Conservation (phyloP, 2,797 vertebrate genomes). For the Semaprochilodus insignis region DNA sequence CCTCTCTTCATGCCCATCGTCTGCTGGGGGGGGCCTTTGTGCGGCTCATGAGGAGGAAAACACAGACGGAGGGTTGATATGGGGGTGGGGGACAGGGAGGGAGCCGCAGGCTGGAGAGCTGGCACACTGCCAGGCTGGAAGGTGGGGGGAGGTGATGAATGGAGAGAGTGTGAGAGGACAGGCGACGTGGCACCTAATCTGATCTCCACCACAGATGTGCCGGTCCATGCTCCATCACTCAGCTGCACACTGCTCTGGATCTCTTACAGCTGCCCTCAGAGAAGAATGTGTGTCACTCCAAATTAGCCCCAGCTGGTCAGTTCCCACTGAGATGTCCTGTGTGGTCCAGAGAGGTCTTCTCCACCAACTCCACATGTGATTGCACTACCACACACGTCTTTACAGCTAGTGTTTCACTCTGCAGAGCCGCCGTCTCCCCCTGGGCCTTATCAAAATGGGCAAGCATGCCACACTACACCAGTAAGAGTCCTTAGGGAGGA, state of each 20-base stretch:
- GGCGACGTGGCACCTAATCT: slow-evolving; percentile 49
- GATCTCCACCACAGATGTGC: slow-evolving; percentile 55
- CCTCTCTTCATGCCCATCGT: slow-evolving; percentile 40
- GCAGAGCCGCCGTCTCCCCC: background rate
- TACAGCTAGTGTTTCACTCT: slow-evolving; percentile 5
- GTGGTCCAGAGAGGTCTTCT: slow-evolving; percentile 27
- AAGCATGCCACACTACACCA: too few species aligned
- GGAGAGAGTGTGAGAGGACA: slow-evolving; percentile 52
- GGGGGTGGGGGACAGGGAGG: slow-evolving; percentile 35
- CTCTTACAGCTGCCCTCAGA: slow-evolving; percentile 29
- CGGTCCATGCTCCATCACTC: slow-evolving; percentile 54
- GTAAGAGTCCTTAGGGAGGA: too few species aligned
- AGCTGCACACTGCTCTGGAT: slow-evolving; percentile 22
- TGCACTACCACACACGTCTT: slow-evolving; percentile 6
- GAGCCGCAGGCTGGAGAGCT: slow-evolving; percentile 27
- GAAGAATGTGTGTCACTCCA: slow-evolving; percentile 30
- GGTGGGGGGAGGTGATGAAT: slow-evolving; percentile 55
- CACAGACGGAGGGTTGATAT: slow-evolving; percentile 30
- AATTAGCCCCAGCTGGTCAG: slow-evolving; percentile 45
- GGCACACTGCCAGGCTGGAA: slow-evolving; percentile 51
- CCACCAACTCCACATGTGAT: slow-evolving; percentile 26
- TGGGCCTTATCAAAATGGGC: too few species aligned
- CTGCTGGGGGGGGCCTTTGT: slow-evolving; percentile 35
- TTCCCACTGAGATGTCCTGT: slow-evolving; percentile 26
- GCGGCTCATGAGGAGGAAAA: slow-evolving; percentile 39